Conservation (phyloP, 2,113 vertebrate species). For the Elgaria multicarinata region DNA sequence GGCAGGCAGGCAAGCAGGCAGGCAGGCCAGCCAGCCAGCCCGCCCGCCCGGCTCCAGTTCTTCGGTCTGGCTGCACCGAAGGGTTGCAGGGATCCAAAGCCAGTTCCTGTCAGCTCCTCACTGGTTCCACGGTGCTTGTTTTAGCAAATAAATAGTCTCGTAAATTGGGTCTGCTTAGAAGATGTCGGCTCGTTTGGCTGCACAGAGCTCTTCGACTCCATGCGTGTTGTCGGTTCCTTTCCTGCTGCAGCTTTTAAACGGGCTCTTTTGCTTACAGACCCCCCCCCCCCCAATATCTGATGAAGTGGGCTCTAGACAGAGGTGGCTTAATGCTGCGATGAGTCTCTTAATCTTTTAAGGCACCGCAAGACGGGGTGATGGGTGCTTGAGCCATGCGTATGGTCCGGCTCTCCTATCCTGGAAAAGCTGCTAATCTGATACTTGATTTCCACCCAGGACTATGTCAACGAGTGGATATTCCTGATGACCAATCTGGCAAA, state of each 20-base stretch:
- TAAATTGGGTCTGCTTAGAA: too few relatives aligned
- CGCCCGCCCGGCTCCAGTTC: too few relatives aligned
- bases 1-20: too few relatives aligned
- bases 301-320: not conserved
- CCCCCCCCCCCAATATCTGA: too few relatives aligned
- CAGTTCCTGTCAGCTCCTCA: not conserved
- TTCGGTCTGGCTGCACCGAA: too few relatives aligned
- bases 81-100: not conserved
- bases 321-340: too few relatives aligned
- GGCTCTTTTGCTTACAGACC: too few relatives aligned
- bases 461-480: constrained; percentile 74
- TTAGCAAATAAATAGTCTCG: not conserved
- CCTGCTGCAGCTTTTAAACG: not conserved
- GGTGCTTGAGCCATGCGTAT: not conserved
- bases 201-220: rapidly evolving
- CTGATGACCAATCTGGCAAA: constrained; percentile 82
- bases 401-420: not conserved
- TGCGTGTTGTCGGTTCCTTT: not conserved
- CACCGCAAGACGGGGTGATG: not conserved
- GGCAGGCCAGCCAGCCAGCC: too few relatives aligned
- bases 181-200: not conserved
- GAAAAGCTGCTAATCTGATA: not conserved
- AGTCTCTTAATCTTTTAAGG: too few relatives aligned
- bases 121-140: not conserved
- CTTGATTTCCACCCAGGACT: constrained; percentile 69